These are phyloP conservation scores for cattle (Bos taurus) DNA, from an alignment of 2,113 vertebrate species.

Conservation along the genomic window ARS-UCD2.0 NC_037350.1:4330001-4330500, in stretches of 20 bases:
- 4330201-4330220: neutral
- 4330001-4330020: neutral
- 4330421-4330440: neutral
- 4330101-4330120: neutral
- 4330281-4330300: too few relatives aligned
- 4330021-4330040: fast-evolving
- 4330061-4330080: neutral
- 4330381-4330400: neutral
- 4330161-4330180: neutral
- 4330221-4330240: neutral
- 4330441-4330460: neutral
- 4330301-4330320: too few relatives aligned
- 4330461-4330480: neutral
- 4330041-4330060: neutral
- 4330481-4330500: neutral
- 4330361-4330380: too few relatives aligned
- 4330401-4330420: neutral
- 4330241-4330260: neutral
- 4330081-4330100: neutral
- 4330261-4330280: neutral
- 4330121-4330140: neutral
- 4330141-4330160: neutral
- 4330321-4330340: too few relatives aligned
- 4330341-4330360: too few relatives aligned
- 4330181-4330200: neutral